Evolutionary conservation across 1,140 invertebrate species (phyloP).

Genomic region (Dufourea novaeangliae): DNA sequence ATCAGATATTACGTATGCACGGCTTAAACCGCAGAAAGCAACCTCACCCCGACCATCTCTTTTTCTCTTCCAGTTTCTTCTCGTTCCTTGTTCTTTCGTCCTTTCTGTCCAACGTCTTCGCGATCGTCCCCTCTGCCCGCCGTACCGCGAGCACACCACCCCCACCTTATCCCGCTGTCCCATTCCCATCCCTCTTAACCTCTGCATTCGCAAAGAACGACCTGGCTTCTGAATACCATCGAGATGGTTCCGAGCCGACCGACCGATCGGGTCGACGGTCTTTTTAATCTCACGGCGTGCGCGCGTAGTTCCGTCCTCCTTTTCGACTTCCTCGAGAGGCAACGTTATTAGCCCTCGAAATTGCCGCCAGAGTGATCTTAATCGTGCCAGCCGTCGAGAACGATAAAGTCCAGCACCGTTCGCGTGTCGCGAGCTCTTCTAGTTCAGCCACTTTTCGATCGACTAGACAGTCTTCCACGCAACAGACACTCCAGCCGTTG

Average conservation of each 20-base stretch:
- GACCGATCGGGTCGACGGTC: not conserved
- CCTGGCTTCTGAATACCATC: conserved; percentile 48
- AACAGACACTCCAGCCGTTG: too few relatives aligned
- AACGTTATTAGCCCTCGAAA: conserved; percentile 47
- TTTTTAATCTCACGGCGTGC: conserved; percentile 15
- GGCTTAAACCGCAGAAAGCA: conserved; percentile 62
- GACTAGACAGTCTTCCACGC: not conserved
- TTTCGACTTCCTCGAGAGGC: conserved; percentile 27
- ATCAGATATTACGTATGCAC: conserved; percentile 75
- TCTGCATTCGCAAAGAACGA: conserved; percentile 43
- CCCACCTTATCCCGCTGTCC: not conserved
- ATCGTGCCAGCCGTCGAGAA: conserved; percentile 7
- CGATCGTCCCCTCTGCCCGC: not conserved
- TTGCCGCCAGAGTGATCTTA: conserved; percentile 42
- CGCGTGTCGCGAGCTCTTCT: conserved; percentile 20
- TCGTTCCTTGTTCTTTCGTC: not conserved
- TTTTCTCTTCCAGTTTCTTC: conserved; percentile 45
- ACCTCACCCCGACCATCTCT: conserved; percentile 33
- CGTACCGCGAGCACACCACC: not conserved
- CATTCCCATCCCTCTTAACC: conserved; percentile 39
- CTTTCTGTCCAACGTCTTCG: not conserved
- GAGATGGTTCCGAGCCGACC: conserved; percentile 14
- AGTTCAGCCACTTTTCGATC: not conserved
- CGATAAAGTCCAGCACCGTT: conserved; percentile 35
- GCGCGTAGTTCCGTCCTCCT: not conserved